Percentiles rank a stretch among this genome's conserved stretches.
phyloP scores from a whole-genome alignment of 2,113 vertebrate genomes.

The Lophura nycthemera region DNA sequence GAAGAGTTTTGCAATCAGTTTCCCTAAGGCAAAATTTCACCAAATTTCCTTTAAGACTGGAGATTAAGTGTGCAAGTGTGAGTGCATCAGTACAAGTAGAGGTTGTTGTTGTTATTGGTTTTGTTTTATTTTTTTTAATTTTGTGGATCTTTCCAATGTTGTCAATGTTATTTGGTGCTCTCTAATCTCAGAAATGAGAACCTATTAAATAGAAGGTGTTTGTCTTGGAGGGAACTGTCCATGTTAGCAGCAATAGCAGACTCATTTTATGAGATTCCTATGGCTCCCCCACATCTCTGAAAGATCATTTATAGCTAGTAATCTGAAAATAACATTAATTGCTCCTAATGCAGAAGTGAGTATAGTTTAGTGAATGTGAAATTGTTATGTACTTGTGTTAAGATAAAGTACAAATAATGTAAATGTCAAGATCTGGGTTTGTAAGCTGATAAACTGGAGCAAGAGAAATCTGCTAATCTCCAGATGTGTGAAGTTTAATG shows the following conservation, averaged over 20 bases:
- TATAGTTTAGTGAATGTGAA: neutral
- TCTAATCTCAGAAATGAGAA: neutral
- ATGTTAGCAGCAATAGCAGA: neutral
- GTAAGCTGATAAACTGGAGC: neutral
- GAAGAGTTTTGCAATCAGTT: neutral
- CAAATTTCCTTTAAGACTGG: neutral
- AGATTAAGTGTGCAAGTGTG: neutral
- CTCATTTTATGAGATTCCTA: neutral
- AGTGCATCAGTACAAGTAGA: neutral
- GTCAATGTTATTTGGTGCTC: neutral
- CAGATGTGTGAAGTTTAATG: neutral
- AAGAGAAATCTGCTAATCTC: slow-evolving; percentile 10
- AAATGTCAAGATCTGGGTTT: neutral
- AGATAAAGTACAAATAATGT: neutral
- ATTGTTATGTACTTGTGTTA: neutral
- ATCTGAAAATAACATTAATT: neutral
- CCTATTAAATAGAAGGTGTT: neutral
- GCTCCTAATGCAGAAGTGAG: neutral
- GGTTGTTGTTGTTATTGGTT: too few relatives aligned
- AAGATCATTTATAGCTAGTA: neutral
- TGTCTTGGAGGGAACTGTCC: neutral
- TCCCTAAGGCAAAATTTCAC: neutral
- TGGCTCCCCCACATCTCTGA: neutral
- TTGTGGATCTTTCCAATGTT: neutral
- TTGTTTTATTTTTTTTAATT: neutral